Percentiles rank a stretch among this genome's conserved stretches.
Conservation (phyloP, 2,797 vertebrate species). For the Spinus olivaceus region DNA sequence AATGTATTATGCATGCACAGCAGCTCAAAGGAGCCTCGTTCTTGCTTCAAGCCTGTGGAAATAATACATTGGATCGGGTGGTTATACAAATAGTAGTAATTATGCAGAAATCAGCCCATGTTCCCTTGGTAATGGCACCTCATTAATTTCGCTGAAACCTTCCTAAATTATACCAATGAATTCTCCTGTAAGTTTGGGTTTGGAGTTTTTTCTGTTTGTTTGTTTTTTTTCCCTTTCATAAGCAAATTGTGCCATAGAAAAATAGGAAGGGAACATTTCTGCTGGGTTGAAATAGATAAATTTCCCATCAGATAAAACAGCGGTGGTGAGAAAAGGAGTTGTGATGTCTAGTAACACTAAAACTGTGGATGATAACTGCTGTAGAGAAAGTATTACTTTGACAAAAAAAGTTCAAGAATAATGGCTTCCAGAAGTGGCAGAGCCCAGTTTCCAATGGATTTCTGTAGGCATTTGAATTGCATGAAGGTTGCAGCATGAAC, state of each 20-base stretch:
- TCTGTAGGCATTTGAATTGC: not conserved
- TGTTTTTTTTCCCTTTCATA: slow-evolving; percentile 40
- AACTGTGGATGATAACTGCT: not conserved
- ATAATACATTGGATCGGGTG: slow-evolving; percentile 2
- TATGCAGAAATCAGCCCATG: slow-evolving; percentile 20
- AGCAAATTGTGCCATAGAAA: slow-evolving; percentile 9
- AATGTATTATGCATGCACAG: slow-evolving; percentile 16
- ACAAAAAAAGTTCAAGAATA: not conserved
- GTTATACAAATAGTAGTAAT: slow-evolving; percentile 37
- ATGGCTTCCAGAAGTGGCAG: not conserved
- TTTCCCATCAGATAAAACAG: not conserved
- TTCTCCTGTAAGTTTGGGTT: slow-evolving; percentile 10
- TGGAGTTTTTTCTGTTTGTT: not conserved
- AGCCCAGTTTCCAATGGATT: not conserved
- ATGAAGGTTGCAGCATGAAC: not conserved
- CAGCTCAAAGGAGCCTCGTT: not conserved
- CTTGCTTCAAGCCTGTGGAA: not conserved
- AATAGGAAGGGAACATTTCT: not conserved
- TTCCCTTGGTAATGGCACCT: slow-evolving; percentile 36
- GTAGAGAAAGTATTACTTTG: not conserved
- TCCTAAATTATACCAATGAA: slow-evolving; percentile 43
- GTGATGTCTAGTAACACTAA: not conserved
- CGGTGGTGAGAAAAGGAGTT: not conserved
- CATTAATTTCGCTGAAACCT: slow-evolving; percentile 35
- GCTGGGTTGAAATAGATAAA: not conserved